Conservation (phyloP, 2,113 vertebrate genomes). For the Taurulus bubalis region DNA sequence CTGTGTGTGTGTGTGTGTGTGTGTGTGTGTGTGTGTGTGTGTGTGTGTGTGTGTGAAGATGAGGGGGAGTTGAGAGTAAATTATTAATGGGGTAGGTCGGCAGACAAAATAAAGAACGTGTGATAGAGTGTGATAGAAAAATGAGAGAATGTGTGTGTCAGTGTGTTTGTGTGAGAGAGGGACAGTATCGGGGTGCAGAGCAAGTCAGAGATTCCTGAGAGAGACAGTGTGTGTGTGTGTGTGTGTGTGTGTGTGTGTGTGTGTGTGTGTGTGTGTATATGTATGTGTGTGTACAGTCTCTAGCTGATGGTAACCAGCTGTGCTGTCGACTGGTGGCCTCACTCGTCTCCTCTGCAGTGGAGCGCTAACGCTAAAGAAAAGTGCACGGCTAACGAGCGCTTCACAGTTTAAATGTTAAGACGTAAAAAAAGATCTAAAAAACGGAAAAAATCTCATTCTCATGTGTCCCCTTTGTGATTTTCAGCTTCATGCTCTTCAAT, state of each 20-base stretch:
- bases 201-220: constrained; percentile 20
- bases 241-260: constrained; percentile 10
- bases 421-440: too few relatives aligned
- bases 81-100: neutral
- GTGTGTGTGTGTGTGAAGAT: constrained; percentile 4
- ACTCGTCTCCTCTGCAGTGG: constrained; percentile 24
- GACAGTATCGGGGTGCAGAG: neutral
- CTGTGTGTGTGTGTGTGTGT: constrained; percentile 1
- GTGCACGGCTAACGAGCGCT: neutral
- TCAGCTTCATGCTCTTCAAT: too few relatives aligned
- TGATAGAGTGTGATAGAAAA: constrained; percentile 42
- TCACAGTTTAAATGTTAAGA: neutral
- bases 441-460: too few relatives aligned
- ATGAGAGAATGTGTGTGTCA: constrained; percentile 8
- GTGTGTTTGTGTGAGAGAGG: constrained; percentile 21
- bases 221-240: neutral
- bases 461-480: too few relatives aligned
- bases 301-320: constrained; percentile 64
- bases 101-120: neutral
- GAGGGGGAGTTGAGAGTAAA: neutral
- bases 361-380: constrained; percentile 5
- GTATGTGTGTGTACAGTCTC: constrained; percentile 24
- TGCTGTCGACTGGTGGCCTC: constrained; percentile 45
- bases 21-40: neutral
- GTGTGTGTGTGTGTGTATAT: constrained; percentile 36